Percentiles rank a stretch among this genome's conserved stretches.
Evolutionary conservation across 1,140 invertebrate genomes (phyloP).

Genomic region (Chironomus tepperi): DNA sequence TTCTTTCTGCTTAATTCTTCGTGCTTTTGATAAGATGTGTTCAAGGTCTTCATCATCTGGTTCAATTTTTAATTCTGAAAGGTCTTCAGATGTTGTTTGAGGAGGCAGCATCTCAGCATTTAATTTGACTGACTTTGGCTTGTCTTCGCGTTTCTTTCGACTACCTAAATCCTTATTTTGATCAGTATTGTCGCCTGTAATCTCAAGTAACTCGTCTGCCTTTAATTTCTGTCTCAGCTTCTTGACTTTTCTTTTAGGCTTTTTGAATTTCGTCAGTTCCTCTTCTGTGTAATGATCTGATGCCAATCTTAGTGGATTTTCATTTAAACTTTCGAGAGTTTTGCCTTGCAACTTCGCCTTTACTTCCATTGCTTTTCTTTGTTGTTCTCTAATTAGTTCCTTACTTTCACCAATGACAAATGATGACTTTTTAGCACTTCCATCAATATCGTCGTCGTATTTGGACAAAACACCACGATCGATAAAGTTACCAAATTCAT

Average conservation of each 20-base stretch:
- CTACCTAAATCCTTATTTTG: conserved; percentile 47
- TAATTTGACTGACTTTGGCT: conserved; percentile 35
- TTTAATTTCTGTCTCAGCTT: conserved; percentile 46
- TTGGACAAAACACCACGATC: conserved; percentile 69
- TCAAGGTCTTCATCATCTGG: conserved; percentile 70
- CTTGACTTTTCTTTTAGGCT: conserved; percentile 80
- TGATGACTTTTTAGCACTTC: conserved; percentile 53
- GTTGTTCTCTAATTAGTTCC: conserved; percentile 42
- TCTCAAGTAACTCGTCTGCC: conserved; percentile 47
- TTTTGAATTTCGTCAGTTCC: conserved; percentile 82
- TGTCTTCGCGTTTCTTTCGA: conserved; percentile 37
- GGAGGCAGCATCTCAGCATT: conserved; percentile 28
- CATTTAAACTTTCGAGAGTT: conserved; percentile 60
- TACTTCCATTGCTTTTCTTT: conserved; percentile 39
- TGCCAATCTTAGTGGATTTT: conserved; percentile 61
- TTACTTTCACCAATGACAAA: conserved; percentile 66
- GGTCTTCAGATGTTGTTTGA: conserved; percentile 42
- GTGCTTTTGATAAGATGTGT: conserved; percentile 61
- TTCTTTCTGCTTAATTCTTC: conserved; percentile 58
- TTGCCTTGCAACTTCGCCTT: conserved; percentile 56
- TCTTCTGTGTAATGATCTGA: conserved; percentile 81
- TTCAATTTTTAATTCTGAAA: conserved; percentile 56
- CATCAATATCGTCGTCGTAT: conserved; percentile 94
- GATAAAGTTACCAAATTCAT: conserved; percentile 68
- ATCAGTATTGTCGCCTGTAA: conserved; percentile 32